Conservation (phyloP, 2,113 vertebrate species). For the Arizona elegans region DNA sequence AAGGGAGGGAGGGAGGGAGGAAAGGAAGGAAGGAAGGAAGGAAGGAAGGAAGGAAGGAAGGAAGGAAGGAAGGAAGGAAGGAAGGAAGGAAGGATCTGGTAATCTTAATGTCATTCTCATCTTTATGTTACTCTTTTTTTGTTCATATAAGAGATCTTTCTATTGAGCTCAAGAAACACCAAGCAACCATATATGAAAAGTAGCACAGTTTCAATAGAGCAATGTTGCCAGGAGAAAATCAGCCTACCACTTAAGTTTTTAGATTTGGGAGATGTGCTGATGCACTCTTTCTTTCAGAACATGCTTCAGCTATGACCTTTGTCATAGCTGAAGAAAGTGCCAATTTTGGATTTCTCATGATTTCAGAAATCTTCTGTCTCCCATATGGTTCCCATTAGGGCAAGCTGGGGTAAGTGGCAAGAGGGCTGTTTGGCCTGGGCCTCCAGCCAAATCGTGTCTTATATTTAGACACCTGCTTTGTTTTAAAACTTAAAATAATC, state of each 20-base stretch:
- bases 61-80: background rate
- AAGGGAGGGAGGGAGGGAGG: too few relatives aligned
- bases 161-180: background rate
- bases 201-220: background rate
- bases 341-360: background rate
- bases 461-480: background rate
- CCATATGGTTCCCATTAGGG: background rate
- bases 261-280: background rate
- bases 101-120: background rate
- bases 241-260: background rate
- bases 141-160: background rate
- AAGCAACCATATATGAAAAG: background rate
- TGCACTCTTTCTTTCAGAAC: background rate
- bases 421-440: background rate
- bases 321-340: background rate
- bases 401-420: background rate
- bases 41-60: too few relatives aligned
- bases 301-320: background rate
- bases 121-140: background rate
- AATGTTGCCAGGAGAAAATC: background rate
- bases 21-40: background rate
- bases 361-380: background rate
- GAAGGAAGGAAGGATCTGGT: background rate
- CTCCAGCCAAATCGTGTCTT: background rate
- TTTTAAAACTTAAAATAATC: background rate